Evolutionary conservation across 2,113 vertebrate species (phyloP).

Genomic region (Nothocercus julius): DNA sequence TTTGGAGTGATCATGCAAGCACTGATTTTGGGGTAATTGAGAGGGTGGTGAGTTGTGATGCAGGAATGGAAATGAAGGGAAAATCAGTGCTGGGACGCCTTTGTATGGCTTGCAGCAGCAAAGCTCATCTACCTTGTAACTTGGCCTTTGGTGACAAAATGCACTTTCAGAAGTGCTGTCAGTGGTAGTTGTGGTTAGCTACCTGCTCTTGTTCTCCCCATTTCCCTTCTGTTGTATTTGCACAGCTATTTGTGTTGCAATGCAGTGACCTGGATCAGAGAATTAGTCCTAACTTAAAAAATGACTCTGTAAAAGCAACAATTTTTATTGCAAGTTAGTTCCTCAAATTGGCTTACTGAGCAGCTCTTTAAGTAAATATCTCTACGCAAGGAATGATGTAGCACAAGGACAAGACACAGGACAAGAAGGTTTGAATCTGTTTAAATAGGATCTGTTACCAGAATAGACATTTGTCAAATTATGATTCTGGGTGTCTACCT

Average conservation of each 20-base stretch:
- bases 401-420: not conserved
- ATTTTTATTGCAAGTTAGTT: not conserved
- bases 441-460: not conserved
- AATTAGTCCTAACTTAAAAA: not conserved
- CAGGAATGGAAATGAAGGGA: not conserved
- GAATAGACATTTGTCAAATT: not conserved
- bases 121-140: not conserved
- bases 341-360: fast-evolving
- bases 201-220: not conserved
- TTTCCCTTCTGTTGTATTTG: not conserved
- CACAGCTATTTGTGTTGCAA: not conserved
- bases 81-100: not conserved
- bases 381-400: not conserved
- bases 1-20: not conserved
- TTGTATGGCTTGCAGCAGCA: not conserved
- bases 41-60: not conserved
- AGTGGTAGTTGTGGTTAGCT: not conserved
- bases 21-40: not conserved
- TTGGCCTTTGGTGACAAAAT: not conserved
- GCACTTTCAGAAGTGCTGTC: not conserved
- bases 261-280: not conserved
- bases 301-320: not conserved
- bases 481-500: not conserved
- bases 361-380: not conserved
- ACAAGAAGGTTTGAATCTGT: not conserved